Conservation (phyloP, 2,888 invertebrate species). For the Tolmerus cingulatus region DNA sequence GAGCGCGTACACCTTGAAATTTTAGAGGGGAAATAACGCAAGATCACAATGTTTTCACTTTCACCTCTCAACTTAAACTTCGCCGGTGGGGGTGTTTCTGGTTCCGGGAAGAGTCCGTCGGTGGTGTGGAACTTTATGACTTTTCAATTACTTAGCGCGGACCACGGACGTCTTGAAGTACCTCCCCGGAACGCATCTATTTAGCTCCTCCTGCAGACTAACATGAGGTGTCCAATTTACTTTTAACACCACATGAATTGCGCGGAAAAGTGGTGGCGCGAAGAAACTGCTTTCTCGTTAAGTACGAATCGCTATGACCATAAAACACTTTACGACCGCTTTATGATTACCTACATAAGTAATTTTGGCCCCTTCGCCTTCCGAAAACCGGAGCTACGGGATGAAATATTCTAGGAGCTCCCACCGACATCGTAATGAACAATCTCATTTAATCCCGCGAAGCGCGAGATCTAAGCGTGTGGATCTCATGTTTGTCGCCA, state of each 20-base stretch:
- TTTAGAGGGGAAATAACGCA: not conserved
- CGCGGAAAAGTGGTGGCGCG: not conserved
- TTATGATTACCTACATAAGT: constrained; percentile 25
- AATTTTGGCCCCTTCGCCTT: not conserved
- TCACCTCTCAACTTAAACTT: not conserved
- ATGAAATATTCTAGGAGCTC: not conserved
- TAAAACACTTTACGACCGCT: constrained; percentile 22
- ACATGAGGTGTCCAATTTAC: constrained; percentile 11
- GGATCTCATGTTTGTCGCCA: constrained; percentile 1
- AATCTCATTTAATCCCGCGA: not conserved
- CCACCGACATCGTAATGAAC: not conserved
- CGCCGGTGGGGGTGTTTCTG: not conserved
- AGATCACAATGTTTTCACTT: not conserved
- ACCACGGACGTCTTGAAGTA: not conserved
- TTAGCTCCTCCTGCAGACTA: not conserved
- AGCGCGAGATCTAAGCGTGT: not conserved
- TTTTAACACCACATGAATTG: constrained; percentile 16
- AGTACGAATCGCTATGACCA: not conserved
- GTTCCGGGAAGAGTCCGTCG: not conserved
- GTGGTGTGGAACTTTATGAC: not conserved
- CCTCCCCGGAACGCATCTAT: not conserved
- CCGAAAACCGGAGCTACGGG: not conserved
- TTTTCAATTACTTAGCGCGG: not conserved
- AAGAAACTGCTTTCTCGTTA: constrained; percentile 14
- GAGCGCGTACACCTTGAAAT: not conserved